Percentiles rank a stretch among this genome's conserved stretches.
phyloP scores from a whole-genome alignment of 2,113 vertebrate species.

The Alosa alosa region DNA sequence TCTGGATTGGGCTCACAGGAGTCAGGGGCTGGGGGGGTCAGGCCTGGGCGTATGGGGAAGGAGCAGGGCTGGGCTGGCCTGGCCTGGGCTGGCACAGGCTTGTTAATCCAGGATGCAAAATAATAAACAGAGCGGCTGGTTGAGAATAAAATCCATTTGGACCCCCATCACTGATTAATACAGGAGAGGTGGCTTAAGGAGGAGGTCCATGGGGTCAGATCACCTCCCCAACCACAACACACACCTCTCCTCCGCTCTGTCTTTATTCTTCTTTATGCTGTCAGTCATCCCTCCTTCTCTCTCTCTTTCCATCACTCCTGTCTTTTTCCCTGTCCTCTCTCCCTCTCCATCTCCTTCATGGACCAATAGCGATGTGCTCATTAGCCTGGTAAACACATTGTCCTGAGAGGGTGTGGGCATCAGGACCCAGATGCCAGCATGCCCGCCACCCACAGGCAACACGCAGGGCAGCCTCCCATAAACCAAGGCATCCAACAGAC shows the following conservation, averaged over 20 bases:
- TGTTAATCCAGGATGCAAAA: constrained; percentile 45
- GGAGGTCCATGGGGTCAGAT: constrained; percentile 53
- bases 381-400: no score
- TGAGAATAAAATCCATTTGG: constrained; percentile 64
- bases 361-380: neutral
- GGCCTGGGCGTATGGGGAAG: no score
- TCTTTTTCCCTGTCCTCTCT: constrained; percentile 15
- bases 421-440: neutral
- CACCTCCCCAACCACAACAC: constrained; percentile 71
- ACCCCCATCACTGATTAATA: neutral
- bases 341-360: neutral
- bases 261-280: constrained; percentile 76
- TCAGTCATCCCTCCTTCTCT: constrained; percentile 31
- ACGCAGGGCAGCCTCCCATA: neutral
- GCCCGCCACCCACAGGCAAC: neutral
- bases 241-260: constrained; percentile 61
- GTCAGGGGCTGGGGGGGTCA: neutral
- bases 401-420: neutral
- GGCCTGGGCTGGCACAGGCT: neutral
- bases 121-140: constrained; percentile 75
- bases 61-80: no score
- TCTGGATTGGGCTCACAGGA: neutral
- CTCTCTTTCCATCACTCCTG: constrained; percentile 38
- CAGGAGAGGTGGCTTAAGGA: neutral
- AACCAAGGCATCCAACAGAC: neutral